Evolutionary conservation across 2,888 invertebrate genomes (phyloP).

Genomic region (Sphinx pinastri): DNA sequence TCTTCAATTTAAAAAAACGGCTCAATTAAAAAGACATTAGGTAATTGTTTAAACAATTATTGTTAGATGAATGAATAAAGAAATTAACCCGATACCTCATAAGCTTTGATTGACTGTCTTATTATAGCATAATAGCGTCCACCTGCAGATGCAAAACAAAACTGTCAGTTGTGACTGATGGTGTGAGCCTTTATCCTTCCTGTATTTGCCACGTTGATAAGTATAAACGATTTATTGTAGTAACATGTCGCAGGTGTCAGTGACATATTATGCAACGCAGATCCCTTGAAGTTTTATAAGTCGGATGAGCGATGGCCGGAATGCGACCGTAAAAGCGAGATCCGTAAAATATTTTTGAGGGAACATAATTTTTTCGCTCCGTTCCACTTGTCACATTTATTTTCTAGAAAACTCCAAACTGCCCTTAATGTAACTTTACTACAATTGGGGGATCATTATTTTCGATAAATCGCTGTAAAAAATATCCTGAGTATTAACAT

Average conservation of each 20-base stretch:
- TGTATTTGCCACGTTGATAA: constrained; percentile 30
- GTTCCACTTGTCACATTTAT: constrained; percentile 11
- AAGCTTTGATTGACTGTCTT: not conserved
- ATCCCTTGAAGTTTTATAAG: constrained; percentile 18
- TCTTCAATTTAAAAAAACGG: too few species aligned
- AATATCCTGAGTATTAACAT: too few species aligned
- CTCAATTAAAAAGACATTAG: too few species aligned
- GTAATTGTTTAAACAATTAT: too few species aligned
- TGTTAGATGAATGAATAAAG: not conserved
- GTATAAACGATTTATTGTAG: constrained; percentile 41
- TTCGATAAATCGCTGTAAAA: too few species aligned
- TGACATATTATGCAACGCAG: constrained; percentile 38
- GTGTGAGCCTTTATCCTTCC: not conserved
- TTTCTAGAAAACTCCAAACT: not conserved
- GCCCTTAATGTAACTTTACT: too few species aligned
- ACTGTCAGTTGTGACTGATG: constrained; percentile 14
- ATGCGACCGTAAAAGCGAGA: constrained; percentile 17
- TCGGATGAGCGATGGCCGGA: constrained; percentile 3
- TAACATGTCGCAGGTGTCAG: constrained; percentile 42
- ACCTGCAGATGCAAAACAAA: not conserved
- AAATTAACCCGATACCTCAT: not conserved
- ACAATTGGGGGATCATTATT: too few species aligned
- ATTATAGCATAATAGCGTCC: not conserved
- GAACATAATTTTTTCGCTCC: not conserved
- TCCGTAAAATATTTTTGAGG: constrained; percentile 7